Evolutionary conservation across 2,888 invertebrate genomes (phyloP), one percentile per base, ranked within the genome.

Genomic region (Caenorhabditis sp.): DNA sequence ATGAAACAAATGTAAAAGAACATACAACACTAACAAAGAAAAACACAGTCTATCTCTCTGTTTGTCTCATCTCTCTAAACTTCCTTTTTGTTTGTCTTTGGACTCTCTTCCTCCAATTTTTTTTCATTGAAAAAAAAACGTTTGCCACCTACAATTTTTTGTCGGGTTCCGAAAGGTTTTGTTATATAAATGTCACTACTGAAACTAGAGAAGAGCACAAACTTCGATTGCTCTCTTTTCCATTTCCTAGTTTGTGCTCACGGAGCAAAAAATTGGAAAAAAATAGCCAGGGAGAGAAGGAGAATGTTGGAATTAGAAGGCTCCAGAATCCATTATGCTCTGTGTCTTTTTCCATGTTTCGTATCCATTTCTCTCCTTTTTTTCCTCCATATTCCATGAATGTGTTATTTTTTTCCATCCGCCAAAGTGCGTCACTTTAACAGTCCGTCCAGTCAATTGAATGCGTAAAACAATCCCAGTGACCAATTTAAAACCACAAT

Each of bases 181-280:
- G 26, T 51, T 58, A 16, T 16, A 63, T 38, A 56, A 51, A 51
- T 73, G 73, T 61, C 61, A 44, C 69, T n/a, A 56, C 64, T 68
- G 75, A 75, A 75, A 75, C 75, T 28, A 59, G 75, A 75, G 66
- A 75, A 66, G 47, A 47, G 47, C 19, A 47, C 73, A 61, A 38
- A 47, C 19, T 49, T 12, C 16, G 28, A 24, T 26, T 54, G 28
- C 47, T 19, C 47, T 31, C 31, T 54, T 12, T 54, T 54, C 26
- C 26, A 54, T 54, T 54, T 54, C 54, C 26, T 54, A 26, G 19
- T 54, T 70, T 58, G 58, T 59, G 72, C 16, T 38, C 31, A 26
- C n/a, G 22, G 64, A 44, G 49, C 47, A 19, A 10, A 51, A 41
- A 31, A 70, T 24, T 16, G 16, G 22, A 1, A 58, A 28, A 72